Evolutionary conservation across 2,888 invertebrate genomes (phyloP).

Genomic region (Catocala nupta): DNA sequence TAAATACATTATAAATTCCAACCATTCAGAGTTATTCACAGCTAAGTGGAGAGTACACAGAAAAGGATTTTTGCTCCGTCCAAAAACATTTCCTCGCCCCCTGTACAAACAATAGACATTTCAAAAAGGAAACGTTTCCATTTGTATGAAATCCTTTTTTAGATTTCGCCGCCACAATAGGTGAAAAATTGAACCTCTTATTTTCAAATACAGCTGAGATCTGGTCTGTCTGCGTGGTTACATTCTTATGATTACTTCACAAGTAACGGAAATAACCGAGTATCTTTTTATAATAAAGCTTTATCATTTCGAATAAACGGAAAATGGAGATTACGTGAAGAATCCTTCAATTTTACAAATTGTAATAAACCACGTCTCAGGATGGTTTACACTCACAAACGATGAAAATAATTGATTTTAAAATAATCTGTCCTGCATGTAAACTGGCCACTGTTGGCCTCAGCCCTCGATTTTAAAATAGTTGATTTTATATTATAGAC

Average conservation of each 20-base stretch:
- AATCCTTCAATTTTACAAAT: conserved; percentile 7
- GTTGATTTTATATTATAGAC: no score
- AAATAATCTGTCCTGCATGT: no score
- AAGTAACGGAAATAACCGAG: conserved; percentile 20
- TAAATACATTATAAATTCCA: conserved; percentile 45
- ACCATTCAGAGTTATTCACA: conserved; percentile 31
- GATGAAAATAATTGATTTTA: conserved; percentile 12
- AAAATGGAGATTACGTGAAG: neutral
- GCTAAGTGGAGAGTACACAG: conserved; percentile 37
- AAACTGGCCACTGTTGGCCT: no score
- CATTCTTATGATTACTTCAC: conserved; percentile 30
- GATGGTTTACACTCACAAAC: neutral
- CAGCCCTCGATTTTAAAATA: no score
- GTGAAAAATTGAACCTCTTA: conserved; percentile 52
- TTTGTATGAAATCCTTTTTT: conserved; percentile 64
- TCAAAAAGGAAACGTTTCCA: conserved; percentile 63
- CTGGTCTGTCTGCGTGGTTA: conserved; percentile 17
- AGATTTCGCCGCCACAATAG: conserved; percentile 53
- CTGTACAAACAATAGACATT: conserved; percentile 65
- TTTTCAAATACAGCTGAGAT: conserved; percentile 38
- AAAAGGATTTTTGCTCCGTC: conserved; percentile 51
- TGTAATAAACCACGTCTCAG: neutral
- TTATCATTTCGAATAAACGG: neutral
- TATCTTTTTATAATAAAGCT: conserved; percentile 18
- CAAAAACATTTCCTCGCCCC: conserved; percentile 55